These are phyloP conservation scores for Leptinotarsa texana DNA, from an alignment of 1,140 invertebrate species.

Conservation along the genomic window DNA sequence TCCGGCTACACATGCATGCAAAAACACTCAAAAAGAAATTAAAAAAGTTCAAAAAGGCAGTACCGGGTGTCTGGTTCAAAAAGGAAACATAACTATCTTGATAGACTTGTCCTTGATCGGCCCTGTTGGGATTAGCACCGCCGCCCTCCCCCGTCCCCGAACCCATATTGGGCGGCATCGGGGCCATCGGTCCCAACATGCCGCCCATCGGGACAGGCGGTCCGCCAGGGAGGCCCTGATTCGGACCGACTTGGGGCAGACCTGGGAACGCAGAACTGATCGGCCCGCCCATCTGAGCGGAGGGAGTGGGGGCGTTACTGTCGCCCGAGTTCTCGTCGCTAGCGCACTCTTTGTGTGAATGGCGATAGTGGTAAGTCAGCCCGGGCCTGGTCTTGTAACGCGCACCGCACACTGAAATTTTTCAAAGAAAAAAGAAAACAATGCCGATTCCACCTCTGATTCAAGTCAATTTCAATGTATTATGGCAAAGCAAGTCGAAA, in stretches of 20 bases:
- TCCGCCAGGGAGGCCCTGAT: constrained; percentile 32
- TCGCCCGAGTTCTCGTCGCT: constrained; percentile 57
- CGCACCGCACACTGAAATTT: constrained; percentile 87
- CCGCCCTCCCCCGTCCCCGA: constrained; percentile 43
- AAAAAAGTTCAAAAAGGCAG: constrained; percentile 50
- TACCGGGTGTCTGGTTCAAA: constrained; percentile 65
- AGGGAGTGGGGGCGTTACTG: constrained; percentile 55
- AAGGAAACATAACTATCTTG: constrained; percentile 73
- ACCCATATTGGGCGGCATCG: constrained; percentile 33
- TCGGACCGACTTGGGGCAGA: constrained; percentile 30
- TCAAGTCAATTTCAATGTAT: background rate
- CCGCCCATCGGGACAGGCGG: constrained; percentile 33
- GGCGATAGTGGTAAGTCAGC: constrained; percentile 94
- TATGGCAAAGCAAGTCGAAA: background rate
- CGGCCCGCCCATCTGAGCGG: constrained; percentile 47
- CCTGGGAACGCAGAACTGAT: constrained; percentile 33
- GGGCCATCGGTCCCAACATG: constrained; percentile 33
- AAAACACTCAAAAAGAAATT: constrained; percentile 34
- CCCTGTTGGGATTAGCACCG: constrained; percentile 34
- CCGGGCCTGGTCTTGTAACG: constrained; percentile 97
- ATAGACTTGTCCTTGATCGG: constrained; percentile 59
- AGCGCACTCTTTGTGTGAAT: constrained; percentile 84
- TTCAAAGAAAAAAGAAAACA: constrained; percentile 43
- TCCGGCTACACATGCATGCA: constrained; percentile 38
- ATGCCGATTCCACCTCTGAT: constrained; percentile 26